These are phyloP conservation scores for Orchesella cincta DNA, from an alignment of 1,140 invertebrate genomes.

Conservation along the genomic window DNA sequence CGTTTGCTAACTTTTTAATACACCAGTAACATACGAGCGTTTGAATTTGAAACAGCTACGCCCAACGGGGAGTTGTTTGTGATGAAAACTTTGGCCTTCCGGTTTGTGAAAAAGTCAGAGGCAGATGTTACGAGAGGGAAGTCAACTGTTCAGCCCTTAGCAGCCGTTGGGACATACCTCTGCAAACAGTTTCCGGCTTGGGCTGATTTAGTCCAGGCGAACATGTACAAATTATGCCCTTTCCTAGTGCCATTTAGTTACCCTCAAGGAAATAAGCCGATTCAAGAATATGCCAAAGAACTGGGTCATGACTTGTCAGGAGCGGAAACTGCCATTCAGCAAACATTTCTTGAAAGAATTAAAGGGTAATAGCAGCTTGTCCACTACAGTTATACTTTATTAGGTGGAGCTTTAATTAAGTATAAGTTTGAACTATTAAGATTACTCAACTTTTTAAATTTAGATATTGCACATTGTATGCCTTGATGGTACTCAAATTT, in stretches of 20 bases:
- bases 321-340: conserved; percentile 38
- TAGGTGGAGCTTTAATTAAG: not conserved
- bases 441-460: not conserved
- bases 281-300: conserved; percentile 39
- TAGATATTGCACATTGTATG: conserved; percentile 48
- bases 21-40: too few species aligned
- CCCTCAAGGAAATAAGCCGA: conserved; percentile 30
- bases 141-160: conserved; percentile 35
- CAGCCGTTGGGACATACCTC: conserved; percentile 39
- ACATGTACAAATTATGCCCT: conserved; percentile 49
- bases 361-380: conserved; percentile 34
- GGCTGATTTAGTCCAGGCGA: conserved; percentile 35
- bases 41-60: conserved; percentile 19
- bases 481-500: conserved; percentile 45
- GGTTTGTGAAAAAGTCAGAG: conserved; percentile 49
- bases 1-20: not conserved
- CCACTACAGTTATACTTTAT: not conserved
- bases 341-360: conserved; percentile 42
- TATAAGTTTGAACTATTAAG: not conserved
- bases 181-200: conserved; percentile 38
- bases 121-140: conserved; percentile 42
- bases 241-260: conserved; percentile 48
- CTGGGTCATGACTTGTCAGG: conserved; percentile 41
- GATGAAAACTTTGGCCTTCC: conserved; percentile 40
- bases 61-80: conserved; percentile 43